phyloP scores from a whole-genome alignment of 2,888 invertebrate species.

The Lottia scabra region DNA sequence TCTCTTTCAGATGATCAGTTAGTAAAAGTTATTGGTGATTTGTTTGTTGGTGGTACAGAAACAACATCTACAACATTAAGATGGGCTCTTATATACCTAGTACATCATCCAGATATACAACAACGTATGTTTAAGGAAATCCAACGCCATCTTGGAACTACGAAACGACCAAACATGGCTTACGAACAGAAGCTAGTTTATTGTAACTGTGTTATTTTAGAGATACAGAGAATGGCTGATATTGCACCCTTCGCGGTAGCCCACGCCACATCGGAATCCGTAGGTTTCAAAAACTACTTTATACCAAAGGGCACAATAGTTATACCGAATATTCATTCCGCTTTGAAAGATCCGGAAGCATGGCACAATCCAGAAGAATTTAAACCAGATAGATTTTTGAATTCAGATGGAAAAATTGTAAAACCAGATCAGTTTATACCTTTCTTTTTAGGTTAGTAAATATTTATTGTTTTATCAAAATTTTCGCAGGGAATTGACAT shows the following conservation, averaged over 20 bases:
- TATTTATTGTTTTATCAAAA: not conserved
- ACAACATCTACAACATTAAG: constrained; percentile 33
- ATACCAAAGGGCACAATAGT: constrained; percentile 43
- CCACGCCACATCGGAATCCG: constrained; percentile 28
- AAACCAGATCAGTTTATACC: constrained; percentile 22
- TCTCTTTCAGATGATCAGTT: constrained; percentile 34
- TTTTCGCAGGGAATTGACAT: too few species aligned
- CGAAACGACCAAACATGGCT: constrained; percentile 22
- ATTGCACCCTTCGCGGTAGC: constrained; percentile 16
- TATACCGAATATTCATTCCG: constrained; percentile 36
- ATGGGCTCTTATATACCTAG: constrained; percentile 30
- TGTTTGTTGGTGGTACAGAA: constrained; percentile 34
- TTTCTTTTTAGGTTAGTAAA: constrained; percentile 24
- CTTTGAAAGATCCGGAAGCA: constrained; percentile 30
- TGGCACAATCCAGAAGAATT: constrained; percentile 35
- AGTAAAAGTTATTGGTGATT: constrained; percentile 31
- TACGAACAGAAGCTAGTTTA: constrained; percentile 16
- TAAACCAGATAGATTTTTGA: constrained; percentile 35
- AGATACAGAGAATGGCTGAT: constrained; percentile 21
- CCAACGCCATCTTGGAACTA: constrained; percentile 61
- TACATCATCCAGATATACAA: constrained; percentile 28
- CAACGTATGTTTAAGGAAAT: constrained; percentile 60
- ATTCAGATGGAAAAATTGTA: constrained; percentile 10
- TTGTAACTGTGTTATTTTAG: constrained; percentile 12
- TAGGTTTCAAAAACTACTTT: constrained; percentile 41